Evolutionary conservation across 2,888 invertebrate species (phyloP).

Genomic region (Hyalella azteca): DNA sequence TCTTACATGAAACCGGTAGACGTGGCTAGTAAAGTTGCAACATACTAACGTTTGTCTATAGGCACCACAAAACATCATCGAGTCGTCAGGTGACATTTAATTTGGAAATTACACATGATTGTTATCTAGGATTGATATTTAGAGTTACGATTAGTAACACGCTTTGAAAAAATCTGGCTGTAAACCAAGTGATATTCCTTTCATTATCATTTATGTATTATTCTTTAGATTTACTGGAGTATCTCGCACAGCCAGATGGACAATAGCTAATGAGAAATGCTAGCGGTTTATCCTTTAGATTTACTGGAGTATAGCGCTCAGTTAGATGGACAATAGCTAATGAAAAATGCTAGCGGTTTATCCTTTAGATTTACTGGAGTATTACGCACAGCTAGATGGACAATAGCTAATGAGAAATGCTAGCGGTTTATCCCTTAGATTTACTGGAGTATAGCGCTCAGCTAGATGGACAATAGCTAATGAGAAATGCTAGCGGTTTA

Average conservation of each 20-base stretch:
- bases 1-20: too few relatives aligned
- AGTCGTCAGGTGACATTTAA: too few relatives aligned
- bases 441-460: slow-evolving; percentile 3
- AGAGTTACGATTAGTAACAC: too few relatives aligned
- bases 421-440: slow-evolving; percentile 20
- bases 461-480: too few relatives aligned
- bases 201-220: not conserved
- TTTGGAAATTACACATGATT: too few relatives aligned
- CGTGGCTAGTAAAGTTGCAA: too few relatives aligned
- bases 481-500: not conserved
- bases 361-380: not conserved
- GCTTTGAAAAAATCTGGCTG: too few relatives aligned
- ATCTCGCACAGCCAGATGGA: not conserved
- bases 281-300: not conserved
- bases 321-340: not conserved
- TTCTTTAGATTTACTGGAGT: not conserved
- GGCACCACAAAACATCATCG: too few relatives aligned
- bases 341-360: not conserved
- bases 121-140: too few relatives aligned
- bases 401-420: slow-evolving; percentile 18
- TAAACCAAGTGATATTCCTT: not conserved
- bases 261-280: not conserved
- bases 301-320: not conserved
- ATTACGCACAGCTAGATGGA: not conserved
- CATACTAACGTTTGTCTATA: too few relatives aligned